Conservation (phyloP, 1,140 invertebrate genomes). For the Magallana gigas region DNA sequence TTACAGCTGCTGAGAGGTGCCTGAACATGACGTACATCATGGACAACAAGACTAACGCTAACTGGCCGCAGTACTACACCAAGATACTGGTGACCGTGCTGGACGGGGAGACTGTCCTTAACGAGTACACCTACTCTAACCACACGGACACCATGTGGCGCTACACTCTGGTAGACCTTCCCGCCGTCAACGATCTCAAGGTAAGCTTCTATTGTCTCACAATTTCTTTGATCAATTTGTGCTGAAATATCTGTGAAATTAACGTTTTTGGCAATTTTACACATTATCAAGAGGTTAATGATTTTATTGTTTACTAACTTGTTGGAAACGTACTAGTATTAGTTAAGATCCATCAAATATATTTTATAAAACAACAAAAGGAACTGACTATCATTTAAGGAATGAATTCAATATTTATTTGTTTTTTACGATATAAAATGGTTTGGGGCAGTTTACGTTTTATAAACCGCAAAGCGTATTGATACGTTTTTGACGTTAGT, state of each 20-base stretch:
- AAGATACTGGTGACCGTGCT: not conserved
- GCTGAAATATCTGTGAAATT: not conserved
- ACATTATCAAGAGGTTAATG: no score
- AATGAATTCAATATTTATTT: no score
- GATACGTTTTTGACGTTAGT: no score
- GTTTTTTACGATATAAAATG: no score
- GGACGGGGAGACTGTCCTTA: not conserved
- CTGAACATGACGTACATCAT: slow-evolving; percentile 15
- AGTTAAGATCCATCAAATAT: no score
- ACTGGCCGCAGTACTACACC: not conserved
- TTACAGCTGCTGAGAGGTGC: not conserved
- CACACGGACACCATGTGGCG: not conserved
- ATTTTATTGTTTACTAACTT: no score
- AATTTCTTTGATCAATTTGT: not conserved
- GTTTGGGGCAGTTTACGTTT: no score
- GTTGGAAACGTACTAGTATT: no score
- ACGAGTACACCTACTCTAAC: not conserved
- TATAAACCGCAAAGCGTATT: no score
- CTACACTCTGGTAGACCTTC: not conserved
- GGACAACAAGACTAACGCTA: not conserved
- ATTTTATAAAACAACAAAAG: no score
- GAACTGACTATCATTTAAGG: no score
- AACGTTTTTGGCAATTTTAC: no score
- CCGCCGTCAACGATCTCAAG: not conserved
- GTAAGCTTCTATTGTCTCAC: not conserved